phyloP scores from a whole-genome alignment of 2,113 vertebrate species.

The Psophia crepitans region DNA sequence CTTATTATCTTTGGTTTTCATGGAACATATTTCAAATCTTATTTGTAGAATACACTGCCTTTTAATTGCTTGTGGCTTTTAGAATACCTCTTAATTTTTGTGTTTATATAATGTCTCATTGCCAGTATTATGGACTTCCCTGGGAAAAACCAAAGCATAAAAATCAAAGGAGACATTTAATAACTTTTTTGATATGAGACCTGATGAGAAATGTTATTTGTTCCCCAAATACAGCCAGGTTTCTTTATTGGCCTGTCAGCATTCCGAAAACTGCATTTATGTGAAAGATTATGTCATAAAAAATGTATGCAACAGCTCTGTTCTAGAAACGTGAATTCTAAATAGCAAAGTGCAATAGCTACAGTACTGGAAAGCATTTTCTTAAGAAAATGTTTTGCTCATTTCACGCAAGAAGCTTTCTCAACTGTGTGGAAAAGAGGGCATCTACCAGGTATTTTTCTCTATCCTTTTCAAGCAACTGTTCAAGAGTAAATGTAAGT shows the following conservation, averaged over 20 bases:
- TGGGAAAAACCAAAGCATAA: background rate
- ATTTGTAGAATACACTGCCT: background rate
- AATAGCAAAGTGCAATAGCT: constrained; percentile 7
- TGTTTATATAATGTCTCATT: background rate
- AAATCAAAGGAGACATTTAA: constrained; percentile 53
- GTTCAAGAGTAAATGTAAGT: constrained; percentile 18
- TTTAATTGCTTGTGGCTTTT: constrained; percentile 25
- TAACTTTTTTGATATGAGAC: constrained; percentile 55
- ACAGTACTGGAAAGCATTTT: background rate
- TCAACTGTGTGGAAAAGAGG: background rate
- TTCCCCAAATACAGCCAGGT: constrained; percentile 45
- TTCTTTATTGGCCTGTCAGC: constrained; percentile 63
- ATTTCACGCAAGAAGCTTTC: background rate
- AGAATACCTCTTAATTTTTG: background rate
- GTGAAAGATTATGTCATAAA: constrained; percentile 70
- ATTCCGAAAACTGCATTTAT: constrained; percentile 66
- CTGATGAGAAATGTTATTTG: constrained; percentile 59
- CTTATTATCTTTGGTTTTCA: background rate
- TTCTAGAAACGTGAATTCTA: constrained; percentile 47
- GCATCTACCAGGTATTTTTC: background rate
- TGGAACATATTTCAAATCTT: background rate
- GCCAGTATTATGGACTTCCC: background rate
- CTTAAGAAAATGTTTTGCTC: background rate
- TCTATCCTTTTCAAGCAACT: constrained; percentile 37
- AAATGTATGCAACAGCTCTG: constrained; percentile 61